These are phyloP conservation scores for Malurus leucopterus DNA, from an alignment of 2,797 vertebrate species.

Conservation along the genomic window DNA sequence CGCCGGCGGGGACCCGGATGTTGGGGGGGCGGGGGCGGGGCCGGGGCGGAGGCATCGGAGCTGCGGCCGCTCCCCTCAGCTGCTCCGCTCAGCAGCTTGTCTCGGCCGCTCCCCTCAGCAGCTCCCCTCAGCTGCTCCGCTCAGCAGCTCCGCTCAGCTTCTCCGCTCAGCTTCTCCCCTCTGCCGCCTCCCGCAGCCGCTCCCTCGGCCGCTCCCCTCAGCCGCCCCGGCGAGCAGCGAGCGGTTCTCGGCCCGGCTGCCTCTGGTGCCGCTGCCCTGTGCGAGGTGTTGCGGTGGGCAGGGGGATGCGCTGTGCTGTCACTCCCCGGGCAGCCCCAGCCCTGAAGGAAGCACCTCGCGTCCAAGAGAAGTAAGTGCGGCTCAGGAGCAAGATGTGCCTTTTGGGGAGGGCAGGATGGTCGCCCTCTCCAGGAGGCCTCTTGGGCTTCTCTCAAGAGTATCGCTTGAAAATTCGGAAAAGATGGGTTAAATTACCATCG, in stretches of 20 bases:
- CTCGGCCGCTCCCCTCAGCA: background rate
- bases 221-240: fast-evolving
- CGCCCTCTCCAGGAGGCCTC: background rate
- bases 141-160: background rate
- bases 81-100: no score
- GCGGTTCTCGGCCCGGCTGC: fast-evolving
- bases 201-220: background rate
- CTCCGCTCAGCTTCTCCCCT: no score
- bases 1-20: conserved; percentile 37
- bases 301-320: background rate
- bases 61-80: background rate
- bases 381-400: background rate
- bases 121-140: background rate
- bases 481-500: background rate
- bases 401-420: background rate
- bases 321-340: background rate
- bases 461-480: background rate
- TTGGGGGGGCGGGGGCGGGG: background rate
- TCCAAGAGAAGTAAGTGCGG: background rate
- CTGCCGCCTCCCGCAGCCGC: background rate
- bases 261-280: fast-evolving
- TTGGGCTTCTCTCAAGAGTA: background rate
- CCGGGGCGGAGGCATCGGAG: background rate
- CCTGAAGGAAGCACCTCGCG: background rate
- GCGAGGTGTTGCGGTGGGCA: background rate